phyloP scores from a whole-genome alignment of 2,797 vertebrate species.

The Neosilurus hyrtlii region DNA sequence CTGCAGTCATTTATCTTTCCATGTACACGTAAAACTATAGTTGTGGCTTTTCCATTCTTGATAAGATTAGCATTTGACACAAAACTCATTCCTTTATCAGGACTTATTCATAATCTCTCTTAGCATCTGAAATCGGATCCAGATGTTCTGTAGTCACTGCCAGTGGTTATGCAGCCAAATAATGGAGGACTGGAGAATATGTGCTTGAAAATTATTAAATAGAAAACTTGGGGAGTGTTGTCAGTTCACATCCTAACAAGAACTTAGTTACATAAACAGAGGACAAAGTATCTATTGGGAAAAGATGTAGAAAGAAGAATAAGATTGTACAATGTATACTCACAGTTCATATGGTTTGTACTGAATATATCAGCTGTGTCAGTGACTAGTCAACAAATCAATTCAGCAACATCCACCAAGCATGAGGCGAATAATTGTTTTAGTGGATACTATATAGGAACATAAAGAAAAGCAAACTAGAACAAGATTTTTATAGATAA shows the following conservation, averaged over 20 bases:
- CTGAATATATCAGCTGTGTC: no score
- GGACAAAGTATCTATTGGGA: not conserved
- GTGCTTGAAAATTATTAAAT: not conserved
- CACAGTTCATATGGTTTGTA: no score
- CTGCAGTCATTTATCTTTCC: constrained; percentile 1
- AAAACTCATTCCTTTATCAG: constrained; percentile 18
- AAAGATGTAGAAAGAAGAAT: no score
- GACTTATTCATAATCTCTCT: constrained; percentile 20
- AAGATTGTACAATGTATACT: no score
- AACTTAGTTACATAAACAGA: not conserved
- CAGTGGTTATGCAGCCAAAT: not conserved
- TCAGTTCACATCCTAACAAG: not conserved
- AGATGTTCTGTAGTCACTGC: constrained; percentile 23
- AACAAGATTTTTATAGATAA: no score
- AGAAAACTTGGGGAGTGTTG: not conserved
- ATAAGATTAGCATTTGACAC: constrained; percentile 3
- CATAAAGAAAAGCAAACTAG: no score
- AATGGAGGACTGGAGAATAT: not conserved
- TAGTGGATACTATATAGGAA: no score
- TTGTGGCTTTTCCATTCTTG: not conserved
- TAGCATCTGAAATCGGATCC: constrained; percentile 13
- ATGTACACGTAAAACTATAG: not conserved
- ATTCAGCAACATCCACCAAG: no score
- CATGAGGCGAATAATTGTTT: no score
- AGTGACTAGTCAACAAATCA: no score